phyloP scores from a whole-genome alignment of 2,113 vertebrate species.

The Gavia stellata region DNA sequence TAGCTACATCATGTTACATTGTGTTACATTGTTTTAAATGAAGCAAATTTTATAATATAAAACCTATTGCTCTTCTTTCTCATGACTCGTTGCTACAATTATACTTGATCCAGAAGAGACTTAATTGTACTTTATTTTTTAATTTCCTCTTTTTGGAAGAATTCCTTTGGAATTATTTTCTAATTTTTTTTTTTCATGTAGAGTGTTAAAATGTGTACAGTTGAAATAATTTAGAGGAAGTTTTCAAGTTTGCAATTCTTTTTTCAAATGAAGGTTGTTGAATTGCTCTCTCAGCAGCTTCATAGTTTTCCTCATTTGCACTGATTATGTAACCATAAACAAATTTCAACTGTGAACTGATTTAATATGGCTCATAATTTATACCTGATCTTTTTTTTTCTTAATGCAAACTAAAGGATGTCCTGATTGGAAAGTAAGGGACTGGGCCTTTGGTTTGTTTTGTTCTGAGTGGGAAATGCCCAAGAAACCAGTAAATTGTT shows the following conservation, averaged over 20 bases:
- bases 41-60: not conserved
- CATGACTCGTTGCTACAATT: not conserved
- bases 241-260: not conserved
- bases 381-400: not conserved
- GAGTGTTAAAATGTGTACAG: not conserved
- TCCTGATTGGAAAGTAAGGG: not conserved
- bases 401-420: not conserved
- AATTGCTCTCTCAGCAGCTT: not conserved
- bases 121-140: not conserved
- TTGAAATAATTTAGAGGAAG: not conserved
- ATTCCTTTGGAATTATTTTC: not conserved
- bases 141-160: not conserved
- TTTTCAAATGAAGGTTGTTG: not conserved
- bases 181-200: too few relatives aligned
- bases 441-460: not conserved
- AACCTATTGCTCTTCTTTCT: not conserved
- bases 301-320: not conserved
- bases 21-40: not conserved
- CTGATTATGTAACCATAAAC: not conserved
- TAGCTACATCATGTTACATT: not conserved
- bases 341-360: not conserved
- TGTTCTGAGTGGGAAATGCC: not conserved
- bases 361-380: not conserved
- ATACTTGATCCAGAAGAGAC: not conserved
- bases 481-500: not conserved